Evolutionary conservation across 37 sponge, comb jelly and placozoan species (phyloP).

Genomic region (Agelas oroides): DNA sequence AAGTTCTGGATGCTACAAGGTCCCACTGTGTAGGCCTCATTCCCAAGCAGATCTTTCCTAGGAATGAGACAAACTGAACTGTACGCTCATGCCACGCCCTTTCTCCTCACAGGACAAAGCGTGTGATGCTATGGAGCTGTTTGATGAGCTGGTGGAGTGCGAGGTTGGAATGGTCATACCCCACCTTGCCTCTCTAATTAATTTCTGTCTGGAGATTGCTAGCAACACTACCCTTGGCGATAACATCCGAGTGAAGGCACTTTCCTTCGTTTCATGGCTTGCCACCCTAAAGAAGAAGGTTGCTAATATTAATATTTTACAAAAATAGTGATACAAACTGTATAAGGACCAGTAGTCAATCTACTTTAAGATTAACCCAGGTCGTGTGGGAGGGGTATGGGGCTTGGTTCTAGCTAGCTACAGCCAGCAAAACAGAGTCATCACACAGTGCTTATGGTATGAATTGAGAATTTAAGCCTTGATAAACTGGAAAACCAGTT

Average conservation of each 20-base stretch:
- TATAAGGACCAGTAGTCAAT: not conserved
- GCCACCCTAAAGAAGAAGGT: slow-evolving; percentile 89
- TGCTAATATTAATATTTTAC: not conserved
- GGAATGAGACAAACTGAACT: no score
- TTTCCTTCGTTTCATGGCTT: slow-evolving; percentile 89
- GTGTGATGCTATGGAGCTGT: slow-evolving; percentile 96
- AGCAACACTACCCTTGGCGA: slow-evolving; percentile 60
- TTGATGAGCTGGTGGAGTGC: slow-evolving; percentile 94
- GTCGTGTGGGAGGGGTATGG: not conserved
- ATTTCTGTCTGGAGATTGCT: slow-evolving; percentile 88
- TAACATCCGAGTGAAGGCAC: slow-evolving; percentile 82
- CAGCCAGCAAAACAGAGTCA: no score
- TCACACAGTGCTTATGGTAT: no score
- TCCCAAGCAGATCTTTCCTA: not conserved
- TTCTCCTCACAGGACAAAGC: slow-evolving; percentile 76
- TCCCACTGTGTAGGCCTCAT: not conserved
- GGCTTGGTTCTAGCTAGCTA: no score
- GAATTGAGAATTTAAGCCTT: no score
- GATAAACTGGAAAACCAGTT: no score
- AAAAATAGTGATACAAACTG: no score
- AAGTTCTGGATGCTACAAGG: no score
- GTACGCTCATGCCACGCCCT: not conserved
- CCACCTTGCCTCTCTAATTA: slow-evolving; percentile 70
- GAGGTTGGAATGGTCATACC: slow-evolving; percentile 85
- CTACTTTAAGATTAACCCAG: not conserved